Evolutionary conservation across 2,113 vertebrate species (phyloP), one percentile per base, ranked within the genome.

Genomic region (Mugil cephalus): DNA sequence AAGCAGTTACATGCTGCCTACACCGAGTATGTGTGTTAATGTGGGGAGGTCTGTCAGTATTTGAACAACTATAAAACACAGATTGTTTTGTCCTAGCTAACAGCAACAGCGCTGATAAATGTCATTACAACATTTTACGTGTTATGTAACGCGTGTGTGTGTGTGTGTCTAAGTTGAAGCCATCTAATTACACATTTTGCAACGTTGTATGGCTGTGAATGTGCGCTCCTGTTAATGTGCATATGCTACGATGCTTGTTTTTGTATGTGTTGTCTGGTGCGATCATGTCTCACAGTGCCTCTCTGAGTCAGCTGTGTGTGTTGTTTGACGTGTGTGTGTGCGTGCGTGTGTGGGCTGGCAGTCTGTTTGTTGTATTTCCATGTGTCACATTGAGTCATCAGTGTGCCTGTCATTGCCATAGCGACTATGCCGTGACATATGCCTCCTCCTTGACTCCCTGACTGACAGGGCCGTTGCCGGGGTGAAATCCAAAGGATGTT

Each of bases 371-470:
- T 81, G 78, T 78, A 61, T 80, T 81, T 86, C 70, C 80, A 63
- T 66, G 69, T 88, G 90, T 86, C 90, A 82, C 81, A 77, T 47
- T 82, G 80, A 87, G 71, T 89, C 87, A 87, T 84, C 76, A 30
- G 77, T 62, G 53, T 1, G 2, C 74, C 48, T 86, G 72, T 88
- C 87, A 88, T 83, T 69, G 71, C 75, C 86, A 74, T 59, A 66
- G 63, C 9, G 76, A 80, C 81, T 73, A 54, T 47, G 66, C 52
- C 7, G 59, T 84, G 85, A 91, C 90, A 90, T 82, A 87, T 87
- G 83, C 75, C 81, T 55, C 68, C 78, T 79, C 70, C 69, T 79
- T 63, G 55, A 66, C 68, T 77, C 58, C 11, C 45, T 84, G 88
- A 85, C 81, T 88, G 87, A 87, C 83, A 85, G 80, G 55, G 52